These are phyloP conservation scores for Lineus longissimus DNA, from an alignment of 1,140 invertebrate species.

Conservation along the genomic window DNA sequence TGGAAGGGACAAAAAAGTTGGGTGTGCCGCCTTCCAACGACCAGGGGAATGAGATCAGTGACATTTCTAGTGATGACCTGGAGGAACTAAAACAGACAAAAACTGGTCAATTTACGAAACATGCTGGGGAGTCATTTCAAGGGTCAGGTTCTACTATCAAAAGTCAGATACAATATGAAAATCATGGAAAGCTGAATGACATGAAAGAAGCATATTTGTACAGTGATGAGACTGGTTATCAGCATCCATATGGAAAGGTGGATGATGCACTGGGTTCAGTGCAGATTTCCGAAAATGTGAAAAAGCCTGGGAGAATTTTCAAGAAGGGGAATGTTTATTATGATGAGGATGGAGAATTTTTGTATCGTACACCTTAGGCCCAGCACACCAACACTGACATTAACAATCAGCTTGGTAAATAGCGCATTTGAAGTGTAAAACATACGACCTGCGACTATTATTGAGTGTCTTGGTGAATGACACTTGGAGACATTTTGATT, in stretches of 20 bases:
- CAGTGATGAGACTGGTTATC: conserved; percentile 10
- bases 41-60: conserved; percentile 4
- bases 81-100: not conserved
- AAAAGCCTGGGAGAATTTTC: conserved; percentile 1
- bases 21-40: not conserved
- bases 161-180: not conserved
- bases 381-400: no score
- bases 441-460: no score
- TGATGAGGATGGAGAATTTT: conserved; percentile 10
- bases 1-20: not conserved
- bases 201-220: conserved; percentile 15
- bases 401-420: no score
- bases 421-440: no score
- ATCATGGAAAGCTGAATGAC: not conserved
- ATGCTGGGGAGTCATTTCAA: no score
- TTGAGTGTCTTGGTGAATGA: no score
- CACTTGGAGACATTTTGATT: no score
- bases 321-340: conserved; percentile 8
- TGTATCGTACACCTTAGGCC: conserved; percentile 5
- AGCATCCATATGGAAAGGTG: conserved; percentile 10
- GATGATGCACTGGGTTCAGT: not conserved
- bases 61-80: not conserved
- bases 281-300: not conserved
- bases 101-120: not conserved
- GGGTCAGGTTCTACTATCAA: not conserved